Evolutionary conservation across 2,113 vertebrate genomes (phyloP).

Genomic region (Siphamia tubifer): DNA sequence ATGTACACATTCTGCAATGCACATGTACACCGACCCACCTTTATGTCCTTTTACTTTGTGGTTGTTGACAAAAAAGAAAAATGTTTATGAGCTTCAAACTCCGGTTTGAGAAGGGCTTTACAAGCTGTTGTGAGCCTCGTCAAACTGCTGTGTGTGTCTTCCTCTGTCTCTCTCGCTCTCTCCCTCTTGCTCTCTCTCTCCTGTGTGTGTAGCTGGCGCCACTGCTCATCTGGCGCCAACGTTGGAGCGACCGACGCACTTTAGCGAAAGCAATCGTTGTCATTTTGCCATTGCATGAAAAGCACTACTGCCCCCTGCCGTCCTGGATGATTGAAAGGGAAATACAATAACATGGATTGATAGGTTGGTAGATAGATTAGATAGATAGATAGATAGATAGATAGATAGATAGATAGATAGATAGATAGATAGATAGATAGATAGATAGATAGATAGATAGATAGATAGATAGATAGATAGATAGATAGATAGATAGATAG

Average conservation of each 20-base stretch:
- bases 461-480: too few species aligned
- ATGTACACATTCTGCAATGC: not conserved
- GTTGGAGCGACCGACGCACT: slow-evolving; percentile 69
- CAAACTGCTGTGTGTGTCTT: slow-evolving; percentile 48
- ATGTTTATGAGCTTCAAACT: slow-evolving; percentile 31
- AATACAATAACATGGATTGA: too few species aligned
- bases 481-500: too few species aligned
- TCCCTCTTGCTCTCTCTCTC: slow-evolving; percentile 37
- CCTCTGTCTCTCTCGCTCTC: slow-evolving; percentile 35
- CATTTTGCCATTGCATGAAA: not conserved
- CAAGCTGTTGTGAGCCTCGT: slow-evolving; percentile 54
- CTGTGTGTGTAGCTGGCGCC: slow-evolving; percentile 73
- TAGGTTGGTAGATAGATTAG: too few species aligned
- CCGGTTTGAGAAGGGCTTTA: not conserved
- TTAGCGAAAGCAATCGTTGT: slow-evolving; percentile 63
- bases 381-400: not conserved
- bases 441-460: too few species aligned
- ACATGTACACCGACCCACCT: slow-evolving; percentile 62
- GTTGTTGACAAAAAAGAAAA: slow-evolving; percentile 10
- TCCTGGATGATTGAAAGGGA: slow-evolving; percentile 23
- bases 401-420: too few species aligned
- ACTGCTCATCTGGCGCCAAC: slow-evolving; percentile 83
- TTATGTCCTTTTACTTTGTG: slow-evolving; percentile 31
- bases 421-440: too few species aligned
- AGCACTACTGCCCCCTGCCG: slow-evolving; percentile 43